Conservation (phyloP, 2,797 vertebrate genomes). For the Bovichtus variegatus region DNA sequence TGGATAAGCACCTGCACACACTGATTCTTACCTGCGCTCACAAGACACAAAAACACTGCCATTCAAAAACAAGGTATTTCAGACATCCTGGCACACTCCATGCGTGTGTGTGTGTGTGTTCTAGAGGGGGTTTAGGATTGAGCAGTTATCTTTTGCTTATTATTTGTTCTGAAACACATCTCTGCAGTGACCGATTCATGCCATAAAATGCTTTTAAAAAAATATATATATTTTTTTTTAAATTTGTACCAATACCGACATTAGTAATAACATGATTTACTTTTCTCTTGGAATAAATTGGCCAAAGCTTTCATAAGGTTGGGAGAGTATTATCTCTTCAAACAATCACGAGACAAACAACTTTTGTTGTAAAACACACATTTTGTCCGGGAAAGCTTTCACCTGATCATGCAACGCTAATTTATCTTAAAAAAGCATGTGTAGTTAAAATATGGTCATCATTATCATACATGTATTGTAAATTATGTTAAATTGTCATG, state of each 20-base stretch:
- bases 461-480: neutral
- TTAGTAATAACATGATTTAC: neutral
- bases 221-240: no score
- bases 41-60: neutral
- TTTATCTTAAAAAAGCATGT: neutral
- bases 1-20: constrained; percentile 22
- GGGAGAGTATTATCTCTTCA: neutral
- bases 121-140: neutral
- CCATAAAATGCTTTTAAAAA: neutral
- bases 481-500: no score
- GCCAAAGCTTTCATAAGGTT: neutral
- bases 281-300: neutral
- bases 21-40: neutral
- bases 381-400: neutral
- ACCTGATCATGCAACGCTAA: neutral
- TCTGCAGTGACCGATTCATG: neutral
- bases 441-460: neutral
- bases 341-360: neutral
- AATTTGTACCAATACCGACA: neutral
- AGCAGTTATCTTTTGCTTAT: constrained; percentile 26
- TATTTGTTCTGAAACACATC: constrained; percentile 28
- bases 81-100: neutral
- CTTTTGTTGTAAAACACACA: neutral
- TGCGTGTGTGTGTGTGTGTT: neutral
- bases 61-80: neutral